Percentiles rank a stretch among this genome's conserved stretches.
These are phyloP conservation scores for Anser brachyrhynchus DNA, from an alignment of 2,113 vertebrate species.

Conservation along the genomic window DNA sequence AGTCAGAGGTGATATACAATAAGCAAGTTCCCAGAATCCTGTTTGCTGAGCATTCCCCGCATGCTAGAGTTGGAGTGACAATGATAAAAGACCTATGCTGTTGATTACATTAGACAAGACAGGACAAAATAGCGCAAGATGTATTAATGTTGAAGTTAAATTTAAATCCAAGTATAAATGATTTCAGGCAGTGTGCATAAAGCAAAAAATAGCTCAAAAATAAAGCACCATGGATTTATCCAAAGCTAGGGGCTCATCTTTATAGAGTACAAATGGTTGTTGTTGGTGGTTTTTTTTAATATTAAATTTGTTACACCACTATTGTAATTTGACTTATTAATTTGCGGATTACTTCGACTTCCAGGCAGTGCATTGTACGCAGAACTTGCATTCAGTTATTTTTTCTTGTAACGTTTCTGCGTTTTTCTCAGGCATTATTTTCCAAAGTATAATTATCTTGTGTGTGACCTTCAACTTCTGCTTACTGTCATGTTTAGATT, in stretches of 20 bases:
- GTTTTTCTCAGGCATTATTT: not conserved
- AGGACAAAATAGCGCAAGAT: constrained; percentile 64
- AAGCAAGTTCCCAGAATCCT: constrained; percentile 44
- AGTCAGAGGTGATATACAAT: constrained; percentile 64
- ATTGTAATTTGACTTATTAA: not conserved
- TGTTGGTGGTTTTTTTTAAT: not conserved
- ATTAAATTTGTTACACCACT: not conserved
- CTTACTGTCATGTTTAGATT: not conserved
- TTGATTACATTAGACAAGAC: constrained; percentile 71
- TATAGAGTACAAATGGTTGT: not conserved
- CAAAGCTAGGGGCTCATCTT: not conserved
- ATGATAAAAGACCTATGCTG: constrained; percentile 62
- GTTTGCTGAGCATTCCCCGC: constrained; percentile 33
- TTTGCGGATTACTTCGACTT: accelerated
- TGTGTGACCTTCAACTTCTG: not conserved
- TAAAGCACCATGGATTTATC: not conserved
- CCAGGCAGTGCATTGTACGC: not conserved
- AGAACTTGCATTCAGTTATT: not conserved
- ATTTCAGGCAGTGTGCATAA: constrained; percentile 6
- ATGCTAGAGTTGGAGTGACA: constrained; percentile 58
- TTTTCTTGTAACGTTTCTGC: not conserved
- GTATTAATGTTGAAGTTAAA: constrained; percentile 70
- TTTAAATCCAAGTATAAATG: constrained; percentile 54
- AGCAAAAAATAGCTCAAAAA: not conserved
- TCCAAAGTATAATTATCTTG: not conserved